Evolutionary conservation across 2,797 vertebrate genomes (phyloP), one percentile per base, ranked within the genome.

Genomic region (Melanotaenia nigrans): DNA sequence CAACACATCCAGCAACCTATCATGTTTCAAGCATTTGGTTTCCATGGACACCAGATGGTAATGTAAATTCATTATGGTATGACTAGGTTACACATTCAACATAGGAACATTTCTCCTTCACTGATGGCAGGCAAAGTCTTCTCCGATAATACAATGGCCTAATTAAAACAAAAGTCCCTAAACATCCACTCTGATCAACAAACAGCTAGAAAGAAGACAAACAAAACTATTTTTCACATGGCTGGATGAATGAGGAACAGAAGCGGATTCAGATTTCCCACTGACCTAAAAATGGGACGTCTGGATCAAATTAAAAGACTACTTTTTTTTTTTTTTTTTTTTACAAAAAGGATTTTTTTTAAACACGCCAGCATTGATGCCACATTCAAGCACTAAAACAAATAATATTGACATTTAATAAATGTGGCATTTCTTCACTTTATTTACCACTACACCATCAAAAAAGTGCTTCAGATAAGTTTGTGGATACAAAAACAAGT

Each of bases 391-490:
- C 80, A 87, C 85, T 69, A 85, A 33, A 78, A 89, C 70, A 85
- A 79, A 91, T 68, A 84, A 74, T 76, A 86, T 88, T 79, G 78
- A 89, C 90, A 90, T 84, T 68, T 84, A 83, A 85, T 91, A 83
- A 81, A 78, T 87, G 91, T 90, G 89, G 86, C 84, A 85, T 90
- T 89, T 92, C 87, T 91, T 91, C 85, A 92, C 53, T 55, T 55
- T 85, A 87, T 90, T 84, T 79, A 88, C 91, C 81, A 86, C 91
- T 92, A 93, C 86, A 85, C 89, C 90, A 92, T 89, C 82, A 88
- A 91, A 94, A 33, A 94, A 94, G 94, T 95, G 94, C 94, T 94
- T 94, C 87, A 92, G 87, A 92, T 89, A 92, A 78, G 84, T 92
- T 90, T 87, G 89, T 90, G 88, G 88, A 90, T 90, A 91, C 51